Base-by-base conservation (phyloP, 1,140 invertebrate species). In the Acyrthosiphon pisum region DNA sequence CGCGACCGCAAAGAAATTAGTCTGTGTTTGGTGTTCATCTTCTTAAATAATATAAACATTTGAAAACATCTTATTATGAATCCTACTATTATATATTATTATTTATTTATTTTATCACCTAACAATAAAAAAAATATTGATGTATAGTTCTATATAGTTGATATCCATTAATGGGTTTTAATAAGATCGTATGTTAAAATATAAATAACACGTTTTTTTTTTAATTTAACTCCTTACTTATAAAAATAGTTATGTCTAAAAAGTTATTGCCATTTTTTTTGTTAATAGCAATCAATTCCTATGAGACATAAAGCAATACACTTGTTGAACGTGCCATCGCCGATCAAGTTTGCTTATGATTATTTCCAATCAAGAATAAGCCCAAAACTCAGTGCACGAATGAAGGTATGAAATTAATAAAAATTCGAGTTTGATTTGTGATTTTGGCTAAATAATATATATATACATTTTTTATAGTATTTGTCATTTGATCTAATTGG, bases 231-330 rank as follows among this genome's bases (percentile, higher is more conserved):
- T n/a, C n/a, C n/a, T 6, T 76, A 76, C 30, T 0, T 30, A 68
- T 30, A 68, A 14, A 68, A n/a, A 30, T 68, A 14, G 6, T 86
- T 30, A 86, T 11, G 11, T 48, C 11, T 18, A 50, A 35, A 48
- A 37, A 23, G 22, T 53, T 26, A 53, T 53, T 53, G n/a, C 2
- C 2, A 3, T 46, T 87, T n/a, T 30, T 76, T 87, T 84, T 94
- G 30, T 93, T 6, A 96, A 56, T 95, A 97, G 97, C 97, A 97
- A 96, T 97, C 97, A 9, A 94, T 97, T 88, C 97, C 97, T 26
- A 96, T 97, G 95, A 96, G 97, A 50, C 97, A 98, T 95, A 98
- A 97, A 95, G 96, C 96, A 94, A 94, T 96, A 68, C 97, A 98
- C 94, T 95, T 97, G 86, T 95, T 97, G 30, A 97, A 98, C 94